Evolutionary conservation across 1,140 invertebrate species (phyloP), one percentile per base, ranked within the genome.

Genomic region (Zaprionus gabonicus): DNA sequence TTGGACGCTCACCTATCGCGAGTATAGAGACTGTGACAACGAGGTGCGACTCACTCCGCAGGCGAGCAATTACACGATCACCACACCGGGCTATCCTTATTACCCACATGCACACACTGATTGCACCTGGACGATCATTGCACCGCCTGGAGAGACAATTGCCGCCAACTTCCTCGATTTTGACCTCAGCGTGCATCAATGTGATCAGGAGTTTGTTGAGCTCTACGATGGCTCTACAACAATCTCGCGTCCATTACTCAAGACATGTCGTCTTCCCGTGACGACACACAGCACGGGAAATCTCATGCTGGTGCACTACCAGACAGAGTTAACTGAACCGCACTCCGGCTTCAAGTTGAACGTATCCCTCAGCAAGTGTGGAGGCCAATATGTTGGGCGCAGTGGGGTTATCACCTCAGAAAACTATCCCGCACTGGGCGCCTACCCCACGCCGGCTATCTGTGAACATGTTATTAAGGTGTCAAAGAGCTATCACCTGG

Each of bases 311-410:
- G 92, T 98, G 9, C 95, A 95, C 78, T 98, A 96, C 92, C 95
- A 94, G 46, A 97, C 96, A 0, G 94, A 96, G 65, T 76, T 95
- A 0, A 67, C 93, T 9, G 95, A 96, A 56, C 96, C 96, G 0
- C 95, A 94, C 49, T 95, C 96, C 92, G 97, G 97, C 7, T 98
- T 98, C 86, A 95, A 95, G 91, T 96, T 97, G 1, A 94, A 94
- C 53, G 91, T 97, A 1, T 94, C 94, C 17, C 94, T 97, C 36
- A 95, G 95, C 94, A 80, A 53, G 9, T 95, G 95, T 85, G 95
- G 95, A 25, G 95, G 95, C 17, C 95, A 94, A 27, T 86, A 95
- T 31, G 84, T 41, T 1, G 27, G 2, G 0, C 3, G 0, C 0
- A 7, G 3, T 6, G 88, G 71, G 0, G 12, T 94, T 1, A 92